Evolutionary conservation across 2,797 vertebrate genomes (phyloP).

Genomic region (Eutrigla gurnardus): DNA sequence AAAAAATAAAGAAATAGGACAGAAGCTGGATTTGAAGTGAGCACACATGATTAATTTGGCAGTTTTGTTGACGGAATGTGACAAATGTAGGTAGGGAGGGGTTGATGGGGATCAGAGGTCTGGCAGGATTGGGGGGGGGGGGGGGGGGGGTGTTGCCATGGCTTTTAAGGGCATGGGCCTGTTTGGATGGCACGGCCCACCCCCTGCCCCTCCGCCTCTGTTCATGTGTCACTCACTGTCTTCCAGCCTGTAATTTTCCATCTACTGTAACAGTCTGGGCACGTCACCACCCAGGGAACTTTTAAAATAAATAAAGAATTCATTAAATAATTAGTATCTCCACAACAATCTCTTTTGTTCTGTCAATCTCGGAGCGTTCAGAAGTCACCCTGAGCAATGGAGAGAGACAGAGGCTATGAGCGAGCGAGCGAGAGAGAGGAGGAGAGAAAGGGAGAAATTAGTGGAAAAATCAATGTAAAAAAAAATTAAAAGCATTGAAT

Average conservation of each 20-base stretch:
- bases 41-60: slow-evolving; percentile 68
- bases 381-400: slow-evolving; percentile 74
- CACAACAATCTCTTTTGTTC: slow-evolving; percentile 85
- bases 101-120: slow-evolving; percentile 1
- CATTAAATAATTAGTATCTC: slow-evolving; percentile 85
- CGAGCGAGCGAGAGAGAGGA: not conserved
- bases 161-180: slow-evolving; percentile 78
- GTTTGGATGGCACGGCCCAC: slow-evolving; percentile 78
- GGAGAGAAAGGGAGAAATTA: slow-evolving; percentile 55
- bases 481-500: slow-evolving; percentile 79
- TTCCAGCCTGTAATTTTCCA: slow-evolving; percentile 82
- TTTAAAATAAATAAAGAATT: slow-evolving; percentile 88
- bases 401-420: slow-evolving; percentile 38
- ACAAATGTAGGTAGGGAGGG: slow-evolving; percentile 50
- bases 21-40: slow-evolving; percentile 52
- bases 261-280: slow-evolving; percentile 81
- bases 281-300: slow-evolving; percentile 80
- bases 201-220: slow-evolving; percentile 73
- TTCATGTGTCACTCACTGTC: slow-evolving; percentile 83
- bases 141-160: slow-evolving; percentile 64
- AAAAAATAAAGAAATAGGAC: not conserved
- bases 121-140: slow-evolving; percentile 37
- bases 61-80: slow-evolving; percentile 75
- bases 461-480: slow-evolving; percentile 74
- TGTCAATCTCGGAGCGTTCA: slow-evolving; percentile 80